phyloP scores from a whole-genome alignment of 2,113 vertebrate genomes.

The Dipodomys stephensi region DNA sequence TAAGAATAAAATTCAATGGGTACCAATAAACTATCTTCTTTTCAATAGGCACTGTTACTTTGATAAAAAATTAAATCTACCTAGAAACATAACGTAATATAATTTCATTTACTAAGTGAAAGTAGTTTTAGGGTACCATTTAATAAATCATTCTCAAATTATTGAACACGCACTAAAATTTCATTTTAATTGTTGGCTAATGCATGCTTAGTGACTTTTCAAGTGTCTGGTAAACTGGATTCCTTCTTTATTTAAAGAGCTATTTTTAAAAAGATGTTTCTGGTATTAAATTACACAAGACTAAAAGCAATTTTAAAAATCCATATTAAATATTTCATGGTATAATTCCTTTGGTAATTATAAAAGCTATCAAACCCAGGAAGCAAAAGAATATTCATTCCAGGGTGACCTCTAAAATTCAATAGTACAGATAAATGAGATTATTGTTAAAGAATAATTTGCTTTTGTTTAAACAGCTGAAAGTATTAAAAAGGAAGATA shows the following conservation, averaged over 20 bases:
- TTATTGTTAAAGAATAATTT: slow-evolving; percentile 45
- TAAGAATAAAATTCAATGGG: neutral
- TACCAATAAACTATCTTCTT: neutral
- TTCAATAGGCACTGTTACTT: slow-evolving; percentile 38
- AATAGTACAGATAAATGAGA: slow-evolving; percentile 56
- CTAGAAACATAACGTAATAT: slow-evolving; percentile 48
- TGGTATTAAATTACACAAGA: slow-evolving; percentile 66
- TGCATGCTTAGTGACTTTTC: slow-evolving; percentile 49
- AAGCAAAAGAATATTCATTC: slow-evolving; percentile 62
- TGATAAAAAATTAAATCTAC: slow-evolving; percentile 14
- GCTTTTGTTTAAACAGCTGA: slow-evolving; percentile 29
- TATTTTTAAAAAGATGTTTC: slow-evolving; percentile 72
- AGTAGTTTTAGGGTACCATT: slow-evolving; percentile 45
- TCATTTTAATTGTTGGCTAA: slow-evolving; percentile 57
- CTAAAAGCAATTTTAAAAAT: slow-evolving; percentile 68
- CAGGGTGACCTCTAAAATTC: slow-evolving; percentile 52
- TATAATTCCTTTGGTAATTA: slow-evolving; percentile 11
- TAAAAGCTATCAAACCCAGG: slow-evolving; percentile 51
- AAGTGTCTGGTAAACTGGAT: slow-evolving; percentile 38
- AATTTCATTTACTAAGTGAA: slow-evolving; percentile 62
- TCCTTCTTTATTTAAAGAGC: slow-evolving; percentile 48
- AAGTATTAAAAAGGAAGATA: slow-evolving; percentile 38
- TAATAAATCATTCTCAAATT: slow-evolving; percentile 60
- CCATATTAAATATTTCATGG: slow-evolving; percentile 54
- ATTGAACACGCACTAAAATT: slow-evolving; percentile 46